phyloP scores from a whole-genome alignment of 2,113 vertebrate species.

The Daboia siamensis region DNA sequence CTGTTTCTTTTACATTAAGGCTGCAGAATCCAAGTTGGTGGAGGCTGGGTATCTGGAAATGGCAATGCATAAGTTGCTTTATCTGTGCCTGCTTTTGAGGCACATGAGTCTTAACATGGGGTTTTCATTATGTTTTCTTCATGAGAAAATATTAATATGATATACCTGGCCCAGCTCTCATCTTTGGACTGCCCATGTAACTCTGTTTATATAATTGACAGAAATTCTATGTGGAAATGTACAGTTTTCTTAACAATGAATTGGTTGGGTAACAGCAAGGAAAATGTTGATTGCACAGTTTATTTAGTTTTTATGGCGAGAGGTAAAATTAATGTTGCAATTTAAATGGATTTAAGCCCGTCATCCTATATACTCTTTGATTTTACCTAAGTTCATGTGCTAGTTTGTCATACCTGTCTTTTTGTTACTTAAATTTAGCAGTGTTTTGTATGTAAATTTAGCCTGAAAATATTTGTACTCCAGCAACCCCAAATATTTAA shows the following conservation, averaged over 20 bases:
- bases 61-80: neutral
- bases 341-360: neutral
- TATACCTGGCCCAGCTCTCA: neutral
- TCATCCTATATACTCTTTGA: neutral
- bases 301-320: neutral
- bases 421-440: neutral
- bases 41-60: neutral
- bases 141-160: constrained; percentile 11
- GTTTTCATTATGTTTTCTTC: neutral
- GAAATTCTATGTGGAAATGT: constrained; percentile 17
- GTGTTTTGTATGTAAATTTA: neutral
- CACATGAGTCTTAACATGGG: constrained; percentile 11
- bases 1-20: neutral
- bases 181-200: neutral
- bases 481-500: too few relatives aligned
- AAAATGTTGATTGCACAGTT: neutral
- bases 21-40: neutral
- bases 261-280: neutral
- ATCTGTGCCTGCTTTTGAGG: neutral
- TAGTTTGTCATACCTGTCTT: neutral
- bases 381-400: neutral
- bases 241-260: neutral
- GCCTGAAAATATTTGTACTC: neutral
- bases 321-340: neutral
- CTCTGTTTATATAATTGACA: constrained; percentile 12